phyloP scores from a whole-genome alignment of 1,140 invertebrate species.

The Saccostrea glomerata region DNA sequence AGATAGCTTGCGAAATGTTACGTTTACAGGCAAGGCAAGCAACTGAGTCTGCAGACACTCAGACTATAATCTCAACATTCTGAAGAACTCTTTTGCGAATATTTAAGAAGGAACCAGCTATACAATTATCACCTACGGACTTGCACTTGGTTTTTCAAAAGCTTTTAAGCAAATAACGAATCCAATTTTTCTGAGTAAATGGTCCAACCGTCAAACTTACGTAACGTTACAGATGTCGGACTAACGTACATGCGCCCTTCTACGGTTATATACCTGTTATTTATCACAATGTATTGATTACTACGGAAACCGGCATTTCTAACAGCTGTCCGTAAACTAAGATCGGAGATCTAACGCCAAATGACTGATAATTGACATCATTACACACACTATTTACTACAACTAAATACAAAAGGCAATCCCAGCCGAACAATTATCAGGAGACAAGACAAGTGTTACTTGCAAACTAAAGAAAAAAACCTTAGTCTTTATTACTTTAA shows the following conservation, averaged over 20 bases:
- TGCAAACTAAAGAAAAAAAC: neutral
- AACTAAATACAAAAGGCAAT: neutral
- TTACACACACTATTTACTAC: slow-evolving; percentile 9
- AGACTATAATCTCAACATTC: too few species aligned
- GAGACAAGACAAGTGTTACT: neutral
- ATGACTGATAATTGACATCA: slow-evolving; percentile 25
- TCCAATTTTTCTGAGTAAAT: too few species aligned
- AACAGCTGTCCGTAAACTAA: slow-evolving; percentile 3
- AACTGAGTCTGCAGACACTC: too few species aligned
- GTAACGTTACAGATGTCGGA: too few species aligned
- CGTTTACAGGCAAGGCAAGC: too few species aligned
- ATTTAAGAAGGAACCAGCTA: neutral
- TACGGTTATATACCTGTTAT: neutral
- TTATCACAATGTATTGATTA: slow-evolving; percentile 11
- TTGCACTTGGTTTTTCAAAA: too few species aligned
- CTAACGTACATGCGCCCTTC: too few species aligned
- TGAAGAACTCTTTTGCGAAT: neutral
- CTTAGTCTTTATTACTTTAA: neutral
- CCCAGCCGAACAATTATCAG: neutral
- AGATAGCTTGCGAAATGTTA: too few species aligned
- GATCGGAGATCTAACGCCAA: neutral
- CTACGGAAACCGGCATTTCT: neutral
- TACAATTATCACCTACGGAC: too few species aligned
- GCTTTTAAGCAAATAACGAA: too few species aligned
- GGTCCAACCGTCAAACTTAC: too few species aligned